Evolutionary conservation across 37 sponge, comb jelly and placozoan species (phyloP), one percentile per base, ranked within the genome.

Genomic region (Chondrilla cf. caribensis): DNA sequence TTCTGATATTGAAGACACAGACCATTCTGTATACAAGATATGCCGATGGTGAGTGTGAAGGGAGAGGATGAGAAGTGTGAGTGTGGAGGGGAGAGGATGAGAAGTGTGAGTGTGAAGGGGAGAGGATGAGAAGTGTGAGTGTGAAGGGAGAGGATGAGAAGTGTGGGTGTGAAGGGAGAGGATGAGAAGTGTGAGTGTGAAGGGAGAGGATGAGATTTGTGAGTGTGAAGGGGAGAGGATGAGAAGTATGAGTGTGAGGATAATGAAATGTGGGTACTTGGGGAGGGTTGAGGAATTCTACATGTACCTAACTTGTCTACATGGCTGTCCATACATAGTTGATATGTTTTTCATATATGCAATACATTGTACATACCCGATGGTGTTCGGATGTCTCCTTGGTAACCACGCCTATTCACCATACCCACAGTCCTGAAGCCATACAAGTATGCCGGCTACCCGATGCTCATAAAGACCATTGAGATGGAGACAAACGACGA

Each of bases 361-460:
- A 55, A 55, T 55, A 55, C 17, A 19, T 55, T 55, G 17, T 55
- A 17, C 11, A 55, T 55, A 55, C 57, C 17, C 57, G 17, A 55
- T 19, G 17, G 57, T 55, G 57, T 19, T 55, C 17, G 57, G 57
- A 55, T 55, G 64, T 60, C 51, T 47, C 51, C 51, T 11, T 47
- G 11, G 11, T 47, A 47, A 47, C 51, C 9, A 47, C 11, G 51
- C 51, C 7, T 35, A 18, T 39, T 18, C 58, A 35, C 81, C 54
- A 15, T 47, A n/a, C 40, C 79, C 33, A 54, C 62, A 93, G 91
- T 57, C 4, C 60, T 98, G 62, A 71, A 81, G 39, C 96, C 95
- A 36, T 98, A 98, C 89, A 98, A 98, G 82, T 98, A 98, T 79
- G 92, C 99, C 21, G 99, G 99, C 19, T 98, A 98, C 77, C 99